Evolutionary conservation across 2,888 invertebrate species (phyloP).

Genomic region (Cryptus viduatorius): DNA sequence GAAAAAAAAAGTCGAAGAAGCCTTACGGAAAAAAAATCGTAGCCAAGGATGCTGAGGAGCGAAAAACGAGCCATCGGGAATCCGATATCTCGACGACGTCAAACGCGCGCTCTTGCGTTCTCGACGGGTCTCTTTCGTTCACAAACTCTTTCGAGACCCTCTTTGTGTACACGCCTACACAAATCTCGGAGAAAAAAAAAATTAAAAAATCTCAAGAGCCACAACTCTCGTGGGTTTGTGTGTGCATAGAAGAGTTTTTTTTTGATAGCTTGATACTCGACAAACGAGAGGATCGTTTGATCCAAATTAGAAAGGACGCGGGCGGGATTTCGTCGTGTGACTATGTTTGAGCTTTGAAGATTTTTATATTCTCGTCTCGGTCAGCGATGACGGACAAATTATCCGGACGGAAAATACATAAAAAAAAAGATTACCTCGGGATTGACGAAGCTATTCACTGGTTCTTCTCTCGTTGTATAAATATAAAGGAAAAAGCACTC

Average conservation of each 20-base stretch:
- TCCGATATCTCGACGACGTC: slow-evolving; percentile 40
- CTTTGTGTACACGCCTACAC: slow-evolving; percentile 26
- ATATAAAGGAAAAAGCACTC: neutral
- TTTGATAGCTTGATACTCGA: slow-evolving; percentile 14
- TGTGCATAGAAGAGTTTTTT: slow-evolving; percentile 8
- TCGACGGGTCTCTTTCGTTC: slow-evolving; percentile 41
- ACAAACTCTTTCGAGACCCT: slow-evolving; percentile 3
- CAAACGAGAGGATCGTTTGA: slow-evolving; percentile 33
- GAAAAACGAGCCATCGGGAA: slow-evolving; percentile 18
- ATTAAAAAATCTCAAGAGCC: slow-evolving; percentile 13
- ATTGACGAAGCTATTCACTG: neutral
- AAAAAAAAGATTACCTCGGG: neutral
- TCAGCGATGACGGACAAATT: slow-evolving; percentile 9
- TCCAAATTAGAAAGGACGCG: slow-evolving; percentile 37
- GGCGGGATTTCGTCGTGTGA: slow-evolving; percentile 2
- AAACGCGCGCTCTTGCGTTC: slow-evolving; percentile 32
- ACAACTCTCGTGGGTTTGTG: neutral
- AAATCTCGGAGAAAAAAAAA: slow-evolving; percentile 10
- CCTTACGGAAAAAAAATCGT: neutral
- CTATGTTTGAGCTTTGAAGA: neutral
- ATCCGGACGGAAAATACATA: neutral
- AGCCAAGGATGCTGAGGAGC: neutral
- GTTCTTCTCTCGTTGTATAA: neutral
- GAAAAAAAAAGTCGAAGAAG: neutral
- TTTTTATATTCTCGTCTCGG: neutral